phyloP scores from a whole-genome alignment of 2,888 invertebrate species.

The Blastobasis lacticolella region DNA sequence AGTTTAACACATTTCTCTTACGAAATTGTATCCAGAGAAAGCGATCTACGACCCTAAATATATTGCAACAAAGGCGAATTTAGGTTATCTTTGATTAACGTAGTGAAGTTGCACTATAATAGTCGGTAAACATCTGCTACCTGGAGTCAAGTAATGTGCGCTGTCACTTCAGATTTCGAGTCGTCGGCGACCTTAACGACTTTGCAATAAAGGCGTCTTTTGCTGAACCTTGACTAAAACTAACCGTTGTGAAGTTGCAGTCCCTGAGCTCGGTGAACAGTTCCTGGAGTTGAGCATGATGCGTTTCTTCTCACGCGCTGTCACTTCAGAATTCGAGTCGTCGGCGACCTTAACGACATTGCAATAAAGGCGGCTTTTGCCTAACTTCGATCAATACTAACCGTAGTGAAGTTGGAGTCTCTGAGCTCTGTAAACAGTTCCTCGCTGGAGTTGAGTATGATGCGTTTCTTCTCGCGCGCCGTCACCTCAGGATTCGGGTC shows the following conservation, averaged over 20 bases:
- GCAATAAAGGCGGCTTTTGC: too few species aligned
- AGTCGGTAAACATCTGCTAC: too few species aligned
- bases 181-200: not conserved
- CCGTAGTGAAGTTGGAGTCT: conserved; percentile 93
- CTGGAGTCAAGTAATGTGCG: too few species aligned
- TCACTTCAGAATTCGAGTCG: conserved; percentile 72
- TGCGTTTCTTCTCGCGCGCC: conserved; percentile 79
- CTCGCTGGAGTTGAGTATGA: conserved; percentile 92
- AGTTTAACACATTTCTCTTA: too few species aligned
- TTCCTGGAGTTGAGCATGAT: conserved; percentile 90
- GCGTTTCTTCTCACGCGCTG: conserved; percentile 78
- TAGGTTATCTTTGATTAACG: too few species aligned
- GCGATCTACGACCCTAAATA: too few species aligned
- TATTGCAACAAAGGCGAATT: too few species aligned
- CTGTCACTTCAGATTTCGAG: not conserved
- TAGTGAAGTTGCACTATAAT: too few species aligned
- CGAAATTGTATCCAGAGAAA: too few species aligned
- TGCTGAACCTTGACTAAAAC: conserved; percentile 9
- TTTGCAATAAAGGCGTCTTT: not conserved
- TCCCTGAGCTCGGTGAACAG: conserved; percentile 92
- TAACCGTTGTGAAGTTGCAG: conserved; percentile 90
- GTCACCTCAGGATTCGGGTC: conserved; percentile 74
- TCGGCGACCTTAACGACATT: conserved; percentile 40
- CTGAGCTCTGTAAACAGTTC: conserved; percentile 91
- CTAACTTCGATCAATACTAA: conserved; percentile 23